Evolutionary conservation across 1,140 invertebrate species (phyloP), one percentile per base, ranked within the genome.

Genomic region (Plectrocnemia conspersa): DNA sequence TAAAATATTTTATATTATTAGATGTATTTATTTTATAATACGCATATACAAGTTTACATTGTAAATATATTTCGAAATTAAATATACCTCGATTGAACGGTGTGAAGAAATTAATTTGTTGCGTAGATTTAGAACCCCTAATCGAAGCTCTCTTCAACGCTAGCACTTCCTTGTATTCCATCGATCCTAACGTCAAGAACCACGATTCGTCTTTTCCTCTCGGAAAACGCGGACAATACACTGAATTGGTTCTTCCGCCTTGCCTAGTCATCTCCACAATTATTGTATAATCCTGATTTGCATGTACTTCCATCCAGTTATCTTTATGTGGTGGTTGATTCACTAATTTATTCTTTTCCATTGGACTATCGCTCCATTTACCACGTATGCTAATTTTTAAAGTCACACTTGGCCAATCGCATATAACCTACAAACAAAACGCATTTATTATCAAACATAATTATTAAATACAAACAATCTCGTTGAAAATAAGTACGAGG

Each of bases 151-250:
- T 76, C 66, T 95, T 97, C 58, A 97, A 74, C n/a, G 92, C 91
- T 23, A 88, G 69, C n/a, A 98, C 72, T 65, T 97, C 90, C 27
- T 74, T 75, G 1, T 74, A 74, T 48, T 83, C 80, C 16, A 82
- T 66, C 46, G 83, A 79, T 7, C 93, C 94, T 1, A 98, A 71
- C 0, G 94, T 79, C 0, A 97, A 63, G 69, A 98, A 89, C 95
- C 95, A 98, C 38, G 91, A 90, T 70, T 98, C 94, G 62, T 93
- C 91, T 74, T 98, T 98, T 4, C 85, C 82, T 68, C 95, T 94
- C 0, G 91, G 84, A 74, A 93, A 98, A 58, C 82, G 80, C 4
- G 91, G 90, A 61, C 89, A 84, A 60, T 88, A 76, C 9, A 88
- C 89, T 68, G 81, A 78, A 54, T 77, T 70, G 0, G 80, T 49